A percentile compares a stretch with the other conserved stretches of the same genome.
phyloP scores from a whole-genome alignment of 2,113 vertebrate genomes.

The Pterocles gutturalis region DNA sequence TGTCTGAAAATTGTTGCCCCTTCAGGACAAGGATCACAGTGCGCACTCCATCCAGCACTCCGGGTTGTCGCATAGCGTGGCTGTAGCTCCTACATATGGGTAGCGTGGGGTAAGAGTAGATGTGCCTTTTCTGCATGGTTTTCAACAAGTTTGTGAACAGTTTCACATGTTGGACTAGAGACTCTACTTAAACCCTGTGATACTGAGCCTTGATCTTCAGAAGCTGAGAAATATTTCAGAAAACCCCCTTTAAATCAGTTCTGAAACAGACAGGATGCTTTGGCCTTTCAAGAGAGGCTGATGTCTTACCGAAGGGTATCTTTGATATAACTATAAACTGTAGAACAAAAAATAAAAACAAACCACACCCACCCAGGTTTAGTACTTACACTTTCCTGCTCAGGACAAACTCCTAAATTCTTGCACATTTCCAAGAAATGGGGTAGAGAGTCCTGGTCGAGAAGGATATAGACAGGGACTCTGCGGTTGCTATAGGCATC shows the following conservation, averaged over 20 bases:
- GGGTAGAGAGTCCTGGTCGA: conserved; percentile 84
- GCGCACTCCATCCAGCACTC: background rate
- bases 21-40: background rate
- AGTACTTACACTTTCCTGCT: conserved; percentile 87
- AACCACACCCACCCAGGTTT: rapidly evolving
- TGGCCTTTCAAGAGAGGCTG: background rate
- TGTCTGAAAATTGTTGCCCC: background rate
- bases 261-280: background rate
- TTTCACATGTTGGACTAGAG: background rate
- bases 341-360: background rate
- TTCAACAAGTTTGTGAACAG: background rate
- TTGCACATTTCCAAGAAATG: conserved; percentile 94
- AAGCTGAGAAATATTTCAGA: background rate
- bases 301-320: background rate
- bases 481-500: conserved; percentile 83
- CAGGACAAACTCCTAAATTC: conserved; percentile 83
- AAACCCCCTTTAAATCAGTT: background rate
- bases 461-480: conserved; percentile 93
- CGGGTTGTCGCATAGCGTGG: rapidly evolving
- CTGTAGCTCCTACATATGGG: background rate
- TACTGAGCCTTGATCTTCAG: background rate
- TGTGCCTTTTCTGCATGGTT: background rate
- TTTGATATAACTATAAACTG: background rate
- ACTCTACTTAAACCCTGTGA: background rate
- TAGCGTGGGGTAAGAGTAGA: rapidly evolving